Evolutionary conservation across 2,888 invertebrate species (phyloP).

Genomic region (Gymnosoma rotundatum): DNA sequence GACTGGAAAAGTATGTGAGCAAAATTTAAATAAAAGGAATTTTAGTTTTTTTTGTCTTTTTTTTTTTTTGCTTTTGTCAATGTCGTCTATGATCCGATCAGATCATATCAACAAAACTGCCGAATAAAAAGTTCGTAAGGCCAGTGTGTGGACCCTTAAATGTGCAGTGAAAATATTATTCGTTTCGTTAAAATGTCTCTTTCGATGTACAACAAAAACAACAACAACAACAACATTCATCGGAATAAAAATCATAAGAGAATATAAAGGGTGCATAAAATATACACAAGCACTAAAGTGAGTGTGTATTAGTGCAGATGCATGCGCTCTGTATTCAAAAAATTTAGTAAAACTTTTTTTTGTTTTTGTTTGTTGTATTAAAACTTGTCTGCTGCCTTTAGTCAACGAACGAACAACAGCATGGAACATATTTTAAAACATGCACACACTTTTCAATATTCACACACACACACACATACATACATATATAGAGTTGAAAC

Average conservation of each 20-base stretch:
- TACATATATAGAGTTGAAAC: neutral
- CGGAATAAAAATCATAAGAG: neutral
- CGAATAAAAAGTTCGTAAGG: conserved; percentile 39
- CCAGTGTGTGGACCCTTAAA: conserved; percentile 7
- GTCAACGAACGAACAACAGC: conserved; percentile 6
- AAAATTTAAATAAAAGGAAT: conserved; percentile 48
- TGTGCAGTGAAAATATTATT: conserved; percentile 17
- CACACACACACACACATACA: neutral
- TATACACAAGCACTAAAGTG: neutral
- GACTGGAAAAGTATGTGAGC: conserved; percentile 39
- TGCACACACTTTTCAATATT: neutral
- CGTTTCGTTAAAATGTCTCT: conserved; percentile 23
- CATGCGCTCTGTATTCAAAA: conserved; percentile 48
- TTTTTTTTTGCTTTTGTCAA: neutral
- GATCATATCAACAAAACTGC: conserved; percentile 38
- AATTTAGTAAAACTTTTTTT: conserved; percentile 11
- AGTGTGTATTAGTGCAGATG: conserved; percentile 29
- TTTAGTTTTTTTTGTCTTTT: conserved; percentile 15
- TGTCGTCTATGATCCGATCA: conserved; percentile 39
- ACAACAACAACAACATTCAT: neutral
- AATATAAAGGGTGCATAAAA: conserved; percentile 38
- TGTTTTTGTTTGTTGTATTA: neutral
- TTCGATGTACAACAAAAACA: neutral
- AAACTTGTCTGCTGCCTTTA: conserved; percentile 42
- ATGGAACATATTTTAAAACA: conserved; percentile 10